Evolutionary conservation across 2,888 invertebrate species (phyloP), one percentile per base, ranked within the genome.

Genomic region (Ophion obscuratus): DNA sequence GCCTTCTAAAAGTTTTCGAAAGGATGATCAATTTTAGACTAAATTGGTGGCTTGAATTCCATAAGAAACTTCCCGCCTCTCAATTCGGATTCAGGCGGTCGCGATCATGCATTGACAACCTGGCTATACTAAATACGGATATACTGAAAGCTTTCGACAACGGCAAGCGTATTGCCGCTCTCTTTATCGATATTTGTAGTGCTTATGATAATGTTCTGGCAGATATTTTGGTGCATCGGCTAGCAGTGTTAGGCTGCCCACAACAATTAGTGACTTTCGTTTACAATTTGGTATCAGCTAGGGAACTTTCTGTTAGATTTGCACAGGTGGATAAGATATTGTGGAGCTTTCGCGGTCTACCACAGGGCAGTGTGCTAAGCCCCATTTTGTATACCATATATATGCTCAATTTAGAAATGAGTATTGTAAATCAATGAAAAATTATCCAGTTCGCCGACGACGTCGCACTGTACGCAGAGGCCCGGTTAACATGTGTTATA

Each of bases 21-120:
- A 64, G 68, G 10, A 81, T 86, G 57, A 47, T 83, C 10, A 83
- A 80, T 36, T 36, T 70, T 36, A 81, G 83, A 67, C 24, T 81
- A 6, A 44, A 3, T 11, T 70, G 70, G 70, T 86, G 83, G 77
- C 11, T 76, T 20, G 86, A 86, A 81, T 24, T 20, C 36, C 36
- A 80, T 5, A 31, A 57, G 17, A 71, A 64, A 36, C 61, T 80
- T 14, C 64, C 71, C 0, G 47, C 47, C 2, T 71, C 64, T 5
- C 66, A 80, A 24, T 70, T 70, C 14, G 79, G 71, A 4, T 80
- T 80, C 9, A 40, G 79, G 9, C 44, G 53, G 11, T 40, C 61
- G 14, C 2, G 74, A 0, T 74, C 61, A n/a, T 62, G 62, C 17
- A 11, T 40, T 5, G 44, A 61, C 11, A 74, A 74, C 59, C 17